Percentiles rank a stretch among this genome's conserved stretches.
These are phyloP conservation scores for Chaetodon trifascialis DNA, from an alignment of 2,113 vertebrate genomes.

Conservation along the genomic window DNA sequence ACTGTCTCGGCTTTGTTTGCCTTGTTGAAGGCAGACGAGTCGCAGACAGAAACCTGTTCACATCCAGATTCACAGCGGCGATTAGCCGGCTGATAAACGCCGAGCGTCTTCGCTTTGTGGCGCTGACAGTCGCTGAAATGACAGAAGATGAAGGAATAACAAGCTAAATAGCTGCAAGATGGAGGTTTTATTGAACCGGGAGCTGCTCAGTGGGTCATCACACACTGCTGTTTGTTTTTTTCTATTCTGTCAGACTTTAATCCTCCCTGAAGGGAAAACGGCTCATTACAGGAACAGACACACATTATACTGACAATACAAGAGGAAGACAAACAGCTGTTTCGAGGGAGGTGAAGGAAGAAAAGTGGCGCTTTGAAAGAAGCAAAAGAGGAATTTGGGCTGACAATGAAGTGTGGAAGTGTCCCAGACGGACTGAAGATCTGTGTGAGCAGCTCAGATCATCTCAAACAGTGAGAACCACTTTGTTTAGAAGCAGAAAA, in stretches of 20 bases:
- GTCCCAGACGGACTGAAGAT: slow-evolving; percentile 12
- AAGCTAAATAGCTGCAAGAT: slow-evolving; percentile 53
- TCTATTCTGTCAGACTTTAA: slow-evolving; percentile 60
- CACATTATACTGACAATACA: slow-evolving; percentile 43
- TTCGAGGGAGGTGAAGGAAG: slow-evolving; percentile 27
- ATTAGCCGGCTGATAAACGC: slow-evolving; percentile 39
- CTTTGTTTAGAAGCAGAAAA: slow-evolving; percentile 7
- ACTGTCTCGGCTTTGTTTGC: not conserved
- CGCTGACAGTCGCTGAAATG: slow-evolving; percentile 22
- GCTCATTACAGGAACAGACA: slow-evolving; percentile 63
- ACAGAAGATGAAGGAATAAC: slow-evolving; percentile 59
- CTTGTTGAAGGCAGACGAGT: not conserved
- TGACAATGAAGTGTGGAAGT: slow-evolving; percentile 37
- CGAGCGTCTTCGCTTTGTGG: slow-evolving; percentile 11
- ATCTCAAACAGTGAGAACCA: not conserved
- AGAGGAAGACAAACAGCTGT: slow-evolving; percentile 49
- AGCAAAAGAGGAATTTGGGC: not conserved
- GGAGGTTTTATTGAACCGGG: slow-evolving; percentile 41
- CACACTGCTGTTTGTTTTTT: slow-evolving; percentile 50
- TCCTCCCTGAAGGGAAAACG: slow-evolving; percentile 62
- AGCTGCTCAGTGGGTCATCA: slow-evolving; percentile 58
- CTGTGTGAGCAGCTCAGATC: slow-evolving; percentile 33
- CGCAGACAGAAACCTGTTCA: slow-evolving; percentile 4
- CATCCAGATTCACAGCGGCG: slow-evolving; percentile 7
- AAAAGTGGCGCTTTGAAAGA: not conserved